A percentile compares a stretch with the other conserved stretches of the same genome.
Conservation (phyloP, 2,113 vertebrate genomes). For the Lanius ludovicianus region DNA sequence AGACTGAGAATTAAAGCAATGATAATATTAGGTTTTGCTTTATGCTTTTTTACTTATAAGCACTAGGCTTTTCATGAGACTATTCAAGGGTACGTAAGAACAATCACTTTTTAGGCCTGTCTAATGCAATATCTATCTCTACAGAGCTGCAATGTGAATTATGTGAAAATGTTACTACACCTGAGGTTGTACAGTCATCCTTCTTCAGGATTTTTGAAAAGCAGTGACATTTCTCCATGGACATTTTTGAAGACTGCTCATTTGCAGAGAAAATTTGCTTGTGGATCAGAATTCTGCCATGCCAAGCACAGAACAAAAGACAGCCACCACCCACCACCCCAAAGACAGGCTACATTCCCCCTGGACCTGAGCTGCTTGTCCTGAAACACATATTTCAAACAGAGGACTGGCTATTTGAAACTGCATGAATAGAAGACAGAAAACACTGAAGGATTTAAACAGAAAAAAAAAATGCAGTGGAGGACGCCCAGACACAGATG, state of each 20-base stretch:
- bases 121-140: background rate
- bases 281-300: background rate
- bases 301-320: background rate
- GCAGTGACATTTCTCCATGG: background rate
- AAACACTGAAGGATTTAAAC: background rate
- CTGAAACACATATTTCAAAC: background rate
- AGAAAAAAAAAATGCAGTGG: background rate
- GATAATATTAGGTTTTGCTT: constrained; percentile 3
- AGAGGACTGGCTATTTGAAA: background rate
- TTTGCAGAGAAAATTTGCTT: background rate
- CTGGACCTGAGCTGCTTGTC: background rate
- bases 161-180: background rate
- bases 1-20: constrained; percentile 23
- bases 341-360: background rate
- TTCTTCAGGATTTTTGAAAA: background rate
- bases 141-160: background rate
- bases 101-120: background rate
- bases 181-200: background rate
- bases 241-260: background rate
- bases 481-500: background rate
- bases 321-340: background rate
- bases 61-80: background rate
- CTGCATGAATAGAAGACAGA: background rate
- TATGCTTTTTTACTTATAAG: constrained; percentile 8
- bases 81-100: background rate